phyloP scores from a whole-genome alignment of 2,113 vertebrate species.

The Theristicus caerulescens region DNA sequence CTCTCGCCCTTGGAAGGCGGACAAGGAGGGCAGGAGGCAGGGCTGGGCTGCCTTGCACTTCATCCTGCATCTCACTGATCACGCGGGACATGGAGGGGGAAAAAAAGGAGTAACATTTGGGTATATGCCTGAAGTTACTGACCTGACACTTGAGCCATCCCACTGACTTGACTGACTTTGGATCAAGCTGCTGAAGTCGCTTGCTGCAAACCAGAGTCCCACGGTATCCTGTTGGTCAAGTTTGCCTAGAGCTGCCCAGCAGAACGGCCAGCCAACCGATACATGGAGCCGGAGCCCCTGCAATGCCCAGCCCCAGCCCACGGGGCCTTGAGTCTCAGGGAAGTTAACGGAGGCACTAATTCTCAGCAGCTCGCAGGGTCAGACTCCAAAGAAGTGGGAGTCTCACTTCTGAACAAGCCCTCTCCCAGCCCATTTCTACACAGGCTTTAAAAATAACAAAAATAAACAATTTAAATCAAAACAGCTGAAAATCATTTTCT shows the following conservation, averaged over 20 bases:
- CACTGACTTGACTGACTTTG: background rate
- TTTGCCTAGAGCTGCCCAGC: background rate
- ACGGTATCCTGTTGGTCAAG: background rate
- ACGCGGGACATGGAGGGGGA: background rate
- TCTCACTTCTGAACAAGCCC: background rate
- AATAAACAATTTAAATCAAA: constrained; percentile 41
- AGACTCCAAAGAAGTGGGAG: background rate
- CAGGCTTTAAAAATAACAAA: constrained; percentile 51
- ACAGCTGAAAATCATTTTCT: constrained; percentile 55
- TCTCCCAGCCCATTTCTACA: background rate
- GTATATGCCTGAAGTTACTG: background rate
- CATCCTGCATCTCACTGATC: background rate
- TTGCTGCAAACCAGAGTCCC: background rate
- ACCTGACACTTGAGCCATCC: background rate
- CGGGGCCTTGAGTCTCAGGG: background rate
- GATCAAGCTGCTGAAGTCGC: background rate
- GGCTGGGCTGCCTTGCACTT: background rate
- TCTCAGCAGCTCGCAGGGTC: background rate
- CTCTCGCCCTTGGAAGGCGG: background rate
- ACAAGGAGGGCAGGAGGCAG: background rate
- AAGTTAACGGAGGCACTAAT: background rate
- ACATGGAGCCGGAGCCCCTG: accelerated
- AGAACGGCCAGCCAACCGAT: accelerated
- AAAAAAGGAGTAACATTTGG: background rate
- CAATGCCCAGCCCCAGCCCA: background rate